Evolutionary conservation across 2,113 vertebrate genomes (phyloP), one percentile per base, ranked within the genome.

Genomic region (Gobius niger): DNA sequence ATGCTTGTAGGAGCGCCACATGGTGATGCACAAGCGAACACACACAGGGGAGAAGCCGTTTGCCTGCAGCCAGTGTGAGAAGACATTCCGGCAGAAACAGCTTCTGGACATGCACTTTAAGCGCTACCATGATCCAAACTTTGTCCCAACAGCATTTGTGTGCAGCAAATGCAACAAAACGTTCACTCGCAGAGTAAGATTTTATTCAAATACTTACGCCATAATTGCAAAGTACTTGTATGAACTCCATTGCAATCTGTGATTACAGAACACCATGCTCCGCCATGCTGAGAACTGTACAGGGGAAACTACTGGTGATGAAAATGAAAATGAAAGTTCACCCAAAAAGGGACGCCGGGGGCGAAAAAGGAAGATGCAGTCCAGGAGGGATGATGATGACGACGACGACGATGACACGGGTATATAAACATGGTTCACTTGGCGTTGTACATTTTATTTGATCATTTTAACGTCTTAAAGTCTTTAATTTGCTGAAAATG

Each of bases 21-120:
- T 99, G 98, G 95, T 99, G 71, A 99, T 99, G 98, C 98, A 99
- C 74, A 98, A 96, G 85, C 92, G 98, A 57, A 99, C 98, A 6
- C 98, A 99, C 83, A 99, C 98, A 0, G 98, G 98, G 54, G 98
- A 99, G 92, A 99, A 99, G 92, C 98, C 98, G 63, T 99, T 98
- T 0, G 94, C 95, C 82, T 99, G 98, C 82, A 97, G 92, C 89
- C 96, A 97, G 88, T 99, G 96, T 82, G 98, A 99, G 60, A 99
- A 99, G 89, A 99, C 96, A 0, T 99, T 99, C 88, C 93, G 98
- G 10, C 98, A 99, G 93, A 99, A 99, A 76, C 97, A 99, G 87
- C 96, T 99, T 14, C 93, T 99, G 0, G 97, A 99, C 80, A 98
- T 98, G 97, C 97, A 99, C 88, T 99, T 98, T 94, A 96, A 96